These are phyloP conservation scores for Bombus difficillimus DNA, from an alignment of 1,140 invertebrate genomes.

Conservation along the genomic window DNA sequence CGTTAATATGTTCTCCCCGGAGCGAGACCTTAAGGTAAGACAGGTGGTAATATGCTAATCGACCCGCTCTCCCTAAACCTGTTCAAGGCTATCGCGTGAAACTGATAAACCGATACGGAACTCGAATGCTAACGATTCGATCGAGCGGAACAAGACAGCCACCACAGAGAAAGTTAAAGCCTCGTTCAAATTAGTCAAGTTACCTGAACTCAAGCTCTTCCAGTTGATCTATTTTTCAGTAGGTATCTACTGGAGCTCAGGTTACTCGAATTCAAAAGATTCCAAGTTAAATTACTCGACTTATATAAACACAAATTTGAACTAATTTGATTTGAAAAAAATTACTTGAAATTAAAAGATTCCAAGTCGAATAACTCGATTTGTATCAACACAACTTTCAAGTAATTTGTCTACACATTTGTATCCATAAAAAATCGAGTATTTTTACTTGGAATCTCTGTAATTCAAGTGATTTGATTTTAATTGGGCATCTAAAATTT, in stretches of 20 bases:
- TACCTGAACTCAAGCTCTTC: background rate
- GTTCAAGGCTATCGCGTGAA: conserved; percentile 54
- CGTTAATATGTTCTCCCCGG: conserved; percentile 43
- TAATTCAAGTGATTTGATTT: too few relatives aligned
- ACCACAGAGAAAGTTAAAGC: background rate
- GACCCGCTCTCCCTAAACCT: conserved; percentile 54
- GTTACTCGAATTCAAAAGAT: background rate
- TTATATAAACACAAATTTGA: too few relatives aligned
- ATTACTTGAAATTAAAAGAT: too few relatives aligned
- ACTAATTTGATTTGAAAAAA: too few relatives aligned
- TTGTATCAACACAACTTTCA: background rate
- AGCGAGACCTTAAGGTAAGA: conserved; percentile 26
- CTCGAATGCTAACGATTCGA: conserved; percentile 42
- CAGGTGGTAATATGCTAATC: conserved; percentile 70
- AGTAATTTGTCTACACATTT: too few relatives aligned
- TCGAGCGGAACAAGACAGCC: background rate
- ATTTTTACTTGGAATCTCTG: too few relatives aligned
- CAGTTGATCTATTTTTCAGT: background rate
- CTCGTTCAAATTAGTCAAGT: background rate
- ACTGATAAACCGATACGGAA: conserved; percentile 64
- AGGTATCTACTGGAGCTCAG: too few relatives aligned
- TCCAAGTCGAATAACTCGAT: too few relatives aligned
- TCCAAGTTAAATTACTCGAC: too few relatives aligned
- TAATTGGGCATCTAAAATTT: too few relatives aligned
- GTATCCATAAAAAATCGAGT: too few relatives aligned